Evolutionary conservation across 2,888 invertebrate genomes (phyloP).

Genomic region (Dyspetes luteomarginatus): DNA sequence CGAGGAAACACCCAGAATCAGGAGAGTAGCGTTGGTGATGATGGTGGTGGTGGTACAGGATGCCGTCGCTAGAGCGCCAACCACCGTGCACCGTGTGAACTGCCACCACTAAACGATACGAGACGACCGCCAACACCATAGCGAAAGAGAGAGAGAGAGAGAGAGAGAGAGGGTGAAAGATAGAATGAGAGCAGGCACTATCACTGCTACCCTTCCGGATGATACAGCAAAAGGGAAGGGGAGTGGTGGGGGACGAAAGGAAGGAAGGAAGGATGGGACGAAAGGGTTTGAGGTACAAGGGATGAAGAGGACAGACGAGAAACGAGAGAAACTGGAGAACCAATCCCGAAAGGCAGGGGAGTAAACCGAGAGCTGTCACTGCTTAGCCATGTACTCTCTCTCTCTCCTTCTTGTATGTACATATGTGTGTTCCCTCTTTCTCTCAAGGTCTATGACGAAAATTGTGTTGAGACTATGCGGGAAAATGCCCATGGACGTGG

Average conservation of each 20-base stretch:
- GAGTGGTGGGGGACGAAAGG: not conserved
- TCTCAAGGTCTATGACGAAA: not conserved
- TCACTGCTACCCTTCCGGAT: constrained; percentile 47
- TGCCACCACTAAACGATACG: constrained; percentile 6
- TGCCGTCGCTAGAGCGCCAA: constrained; percentile 54
- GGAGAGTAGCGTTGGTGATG: not conserved
- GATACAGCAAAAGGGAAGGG: constrained; percentile 18
- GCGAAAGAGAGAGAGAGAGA: constrained; percentile 6
- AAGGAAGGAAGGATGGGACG: not conserved
- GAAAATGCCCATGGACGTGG: not conserved
- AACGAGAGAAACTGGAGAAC: constrained; percentile 45
- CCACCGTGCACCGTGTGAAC: constrained; percentile 37
- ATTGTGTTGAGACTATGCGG: not conserved
- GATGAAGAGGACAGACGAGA: constrained; percentile 25
- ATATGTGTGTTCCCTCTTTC: no score
- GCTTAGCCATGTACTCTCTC: constrained; percentile 38
- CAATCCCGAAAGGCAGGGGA: constrained; percentile 61
- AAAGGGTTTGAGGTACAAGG: constrained; percentile 23
- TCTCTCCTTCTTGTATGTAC: no score
- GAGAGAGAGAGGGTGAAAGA: constrained; percentile 6
- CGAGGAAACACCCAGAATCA: constrained; percentile 34
- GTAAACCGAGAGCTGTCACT: constrained; percentile 71
- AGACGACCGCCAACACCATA: constrained; percentile 7
- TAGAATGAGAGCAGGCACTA: constrained; percentile 21
- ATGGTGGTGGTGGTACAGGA: constrained; percentile 27